Evolutionary conservation across 2,888 invertebrate species (phyloP).

Genomic region (Nebria salina): DNA sequence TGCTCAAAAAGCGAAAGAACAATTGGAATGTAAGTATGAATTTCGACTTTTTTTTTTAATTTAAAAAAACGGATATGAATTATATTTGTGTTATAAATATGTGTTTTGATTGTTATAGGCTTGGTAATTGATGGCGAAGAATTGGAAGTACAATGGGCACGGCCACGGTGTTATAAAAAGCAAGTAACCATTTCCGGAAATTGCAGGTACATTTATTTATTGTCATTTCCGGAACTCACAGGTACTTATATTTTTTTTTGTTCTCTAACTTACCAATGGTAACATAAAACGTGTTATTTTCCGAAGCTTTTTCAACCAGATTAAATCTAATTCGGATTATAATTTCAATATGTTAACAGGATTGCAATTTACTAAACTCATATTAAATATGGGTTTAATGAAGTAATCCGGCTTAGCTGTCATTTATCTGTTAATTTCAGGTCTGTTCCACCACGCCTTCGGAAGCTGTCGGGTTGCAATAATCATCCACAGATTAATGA

Average conservation of each 20-base stretch:
- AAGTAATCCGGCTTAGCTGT: too few species aligned
- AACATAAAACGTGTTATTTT: too few species aligned
- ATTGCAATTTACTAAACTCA: too few species aligned
- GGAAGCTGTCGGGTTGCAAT: background rate
- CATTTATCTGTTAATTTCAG: background rate
- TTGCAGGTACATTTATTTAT: constrained; percentile 16
- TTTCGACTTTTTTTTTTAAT: background rate
- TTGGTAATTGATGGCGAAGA: constrained; percentile 18
- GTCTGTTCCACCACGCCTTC: background rate
- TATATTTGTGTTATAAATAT: background rate
- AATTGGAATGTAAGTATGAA: constrained; percentile 4
- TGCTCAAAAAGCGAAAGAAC: constrained; percentile 28
- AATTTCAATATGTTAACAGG: too few species aligned
- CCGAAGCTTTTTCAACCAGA: too few species aligned
- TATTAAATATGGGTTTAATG: too few species aligned
- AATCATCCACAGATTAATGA: background rate
- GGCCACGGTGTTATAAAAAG: constrained; percentile 26
- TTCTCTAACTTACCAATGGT: too few species aligned
- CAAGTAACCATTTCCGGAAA: background rate
- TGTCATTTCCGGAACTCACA: too few species aligned
- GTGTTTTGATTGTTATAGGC: background rate
- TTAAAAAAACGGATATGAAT: too few species aligned
- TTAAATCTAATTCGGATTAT: too few species aligned
- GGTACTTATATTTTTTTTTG: too few species aligned
- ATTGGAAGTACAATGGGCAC: constrained; percentile 31